Evolutionary conservation across 2,797 vertebrate genomes (phyloP), one percentile per base, ranked within the genome.

Genomic region (Poeciliopsis paucimaculata): DNA sequence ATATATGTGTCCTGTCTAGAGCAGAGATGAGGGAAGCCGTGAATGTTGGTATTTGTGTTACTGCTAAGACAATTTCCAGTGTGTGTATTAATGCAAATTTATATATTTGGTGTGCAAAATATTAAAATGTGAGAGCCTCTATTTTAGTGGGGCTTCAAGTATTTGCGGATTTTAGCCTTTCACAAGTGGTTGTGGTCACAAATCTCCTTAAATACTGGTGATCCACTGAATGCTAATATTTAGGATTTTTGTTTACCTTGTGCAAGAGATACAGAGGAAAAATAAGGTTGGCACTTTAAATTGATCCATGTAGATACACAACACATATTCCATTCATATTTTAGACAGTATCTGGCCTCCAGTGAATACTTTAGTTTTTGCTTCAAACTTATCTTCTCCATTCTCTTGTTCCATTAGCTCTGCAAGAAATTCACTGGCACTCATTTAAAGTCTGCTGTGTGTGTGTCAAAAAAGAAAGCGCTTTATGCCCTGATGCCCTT

Each of bases 341-440:
- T 39, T 39, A 12, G 31, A 10, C 11, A 23, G 3, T 15, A 15
- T 53, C 31, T 23, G 34, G 20, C 8, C 34, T 66, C 18, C 6
- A 57, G 34, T 45, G 4, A 60, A 28, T 43, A 57, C 36, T 16
- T 20, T 9, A 62, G 31, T n/a, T 47, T 8, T 75, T 75, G 46
- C 36, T 31, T 36, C 10, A 64, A 76, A n/a, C 28, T 49, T 70
- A 72, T 68, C 55, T 76, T 31, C 31, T 72, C 46, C 15, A 43
- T 26, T 60, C 18, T 28, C 31, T 60, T 77, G 47, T 74, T 82
- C 20, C 60, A 72, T 72, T 76, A 55, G 26, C 47, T 34, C 16
- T 72, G 6, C 13, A 8, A 55, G 51, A 57, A 77, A 77, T 60
- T 31, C 4, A 81, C 23, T 47, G n/a, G 39, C 31, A 53, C 11